A percentile compares a stretch with the other conserved stretches of the same genome.
Evolutionary conservation across 2,888 invertebrate genomes (phyloP).

Genomic region (Orgyia antiqua): DNA sequence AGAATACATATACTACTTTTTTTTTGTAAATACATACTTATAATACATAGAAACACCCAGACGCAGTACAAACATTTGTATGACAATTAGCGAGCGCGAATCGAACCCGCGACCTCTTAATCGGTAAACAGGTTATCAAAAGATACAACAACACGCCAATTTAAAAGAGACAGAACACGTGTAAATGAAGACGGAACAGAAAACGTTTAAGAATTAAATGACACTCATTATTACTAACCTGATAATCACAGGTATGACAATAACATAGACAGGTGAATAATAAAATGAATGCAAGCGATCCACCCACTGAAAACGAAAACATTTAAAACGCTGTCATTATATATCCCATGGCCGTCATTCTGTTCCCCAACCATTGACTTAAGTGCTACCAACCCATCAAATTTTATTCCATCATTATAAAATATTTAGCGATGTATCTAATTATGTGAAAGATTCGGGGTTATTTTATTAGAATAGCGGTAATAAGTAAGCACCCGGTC

Average conservation of each 20-base stretch:
- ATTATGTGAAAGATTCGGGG: slow-evolving; percentile 71
- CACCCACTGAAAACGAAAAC: slow-evolving; percentile 34
- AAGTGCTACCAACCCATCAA: slow-evolving; percentile 56
- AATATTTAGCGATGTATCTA: slow-evolving; percentile 76
- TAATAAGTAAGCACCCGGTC: slow-evolving; percentile 74
- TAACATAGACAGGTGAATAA: slow-evolving; percentile 28
- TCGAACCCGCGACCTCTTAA: too few species aligned
- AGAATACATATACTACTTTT: too few species aligned
- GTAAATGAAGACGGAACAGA: too few species aligned
- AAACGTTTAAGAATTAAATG: slow-evolving; percentile 33
- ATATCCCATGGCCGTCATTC: slow-evolving; percentile 33
- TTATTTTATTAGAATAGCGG: slow-evolving; percentile 70
- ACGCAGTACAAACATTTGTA: too few species aligned
- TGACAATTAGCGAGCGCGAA: too few species aligned
- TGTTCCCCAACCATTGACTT: slow-evolving; percentile 41
- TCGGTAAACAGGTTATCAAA: too few species aligned
- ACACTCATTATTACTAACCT: slow-evolving; percentile 34
- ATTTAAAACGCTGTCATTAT: slow-evolving; percentile 48
- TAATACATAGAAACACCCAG: too few species aligned
- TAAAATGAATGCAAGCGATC: slow-evolving; percentile 34
- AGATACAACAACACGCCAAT: too few species aligned
- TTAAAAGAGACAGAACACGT: too few species aligned
- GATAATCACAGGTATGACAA: slow-evolving; percentile 48
- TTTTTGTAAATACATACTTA: too few species aligned
- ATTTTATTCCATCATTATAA: slow-evolving; percentile 67